Conservation (phyloP, 2,113 vertebrate species). For the Atractosteus spatula region DNA sequence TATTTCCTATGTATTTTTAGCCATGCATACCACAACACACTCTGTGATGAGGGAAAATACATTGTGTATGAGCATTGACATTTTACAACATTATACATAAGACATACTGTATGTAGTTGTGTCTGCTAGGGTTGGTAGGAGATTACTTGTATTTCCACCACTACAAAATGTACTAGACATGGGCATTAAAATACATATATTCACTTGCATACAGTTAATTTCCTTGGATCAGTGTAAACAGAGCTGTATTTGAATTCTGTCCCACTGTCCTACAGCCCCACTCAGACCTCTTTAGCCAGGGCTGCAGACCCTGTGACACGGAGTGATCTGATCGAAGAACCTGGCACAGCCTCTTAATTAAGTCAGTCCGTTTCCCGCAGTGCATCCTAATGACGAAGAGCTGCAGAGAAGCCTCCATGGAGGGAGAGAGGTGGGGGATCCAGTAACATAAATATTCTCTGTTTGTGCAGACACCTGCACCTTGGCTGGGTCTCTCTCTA, state of each 20-base stretch:
- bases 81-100: no score
- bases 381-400: background rate
- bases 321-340: background rate
- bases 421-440: background rate
- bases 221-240: background rate
- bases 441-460: constrained; percentile 3
- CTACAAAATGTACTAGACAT: no score
- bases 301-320: background rate
- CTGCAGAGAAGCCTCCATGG: background rate
- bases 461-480: constrained; percentile 8
- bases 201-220: background rate
- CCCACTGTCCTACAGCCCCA: background rate
- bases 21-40: no score
- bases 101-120: no score
- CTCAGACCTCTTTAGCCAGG: background rate
- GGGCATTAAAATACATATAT: no score
- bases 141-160: no score
- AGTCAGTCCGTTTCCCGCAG: background rate
- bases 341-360: constrained; percentile 5
- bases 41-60: no score
- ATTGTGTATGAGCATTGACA: no score
- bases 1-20: no score
- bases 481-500: background rate
- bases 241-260: background rate
- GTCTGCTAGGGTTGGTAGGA: no score